Percentiles rank a stretch among this genome's conserved stretches.
phyloP scores from a whole-genome alignment of 2,113 vertebrate genomes.

The Anser brachyrhynchus region DNA sequence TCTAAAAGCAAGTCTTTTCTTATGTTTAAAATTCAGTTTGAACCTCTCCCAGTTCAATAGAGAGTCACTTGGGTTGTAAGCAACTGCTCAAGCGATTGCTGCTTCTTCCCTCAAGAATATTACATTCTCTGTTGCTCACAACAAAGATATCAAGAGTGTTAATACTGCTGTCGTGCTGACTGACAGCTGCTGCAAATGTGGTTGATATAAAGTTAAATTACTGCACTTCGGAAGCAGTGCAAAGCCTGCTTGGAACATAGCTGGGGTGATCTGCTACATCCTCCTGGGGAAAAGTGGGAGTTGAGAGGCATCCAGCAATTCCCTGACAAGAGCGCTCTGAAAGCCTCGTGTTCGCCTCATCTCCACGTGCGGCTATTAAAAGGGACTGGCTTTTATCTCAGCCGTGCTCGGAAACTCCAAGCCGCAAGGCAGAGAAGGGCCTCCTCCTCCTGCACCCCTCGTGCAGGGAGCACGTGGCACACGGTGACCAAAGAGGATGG shows the following conservation, averaged over 20 bases:
- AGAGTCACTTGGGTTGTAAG: slow-evolving; percentile 5
- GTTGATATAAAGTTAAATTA: slow-evolving; percentile 6
- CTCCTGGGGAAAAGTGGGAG: neutral
- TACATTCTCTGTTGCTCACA: slow-evolving; percentile 4
- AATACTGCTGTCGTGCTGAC: slow-evolving; percentile 60
- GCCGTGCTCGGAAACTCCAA: neutral
- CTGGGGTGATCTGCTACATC: neutral
- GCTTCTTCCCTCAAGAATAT: slow-evolving; percentile 17
- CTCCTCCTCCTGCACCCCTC: neutral
- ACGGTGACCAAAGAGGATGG: fast-evolving
- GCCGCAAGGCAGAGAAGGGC: neutral
- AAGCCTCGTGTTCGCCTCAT: neutral
- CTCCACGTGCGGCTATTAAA: neutral
- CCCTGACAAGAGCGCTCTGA: neutral
- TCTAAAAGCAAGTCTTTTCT: neutral
- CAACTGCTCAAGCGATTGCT: slow-evolving; percentile 4
- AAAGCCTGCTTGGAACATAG: neutral
- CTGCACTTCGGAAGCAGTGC: neutral
- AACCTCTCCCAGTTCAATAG: slow-evolving; percentile 26
- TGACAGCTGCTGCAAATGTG: slow-evolving; percentile 61
- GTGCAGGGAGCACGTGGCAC: fast-evolving
- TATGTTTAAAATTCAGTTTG: slow-evolving; percentile 28
- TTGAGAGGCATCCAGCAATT: neutral
- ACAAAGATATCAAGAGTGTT: slow-evolving; percentile 21
- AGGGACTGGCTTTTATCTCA: neutral